phyloP scores from a whole-genome alignment of 2,888 invertebrate species.

The Acanthosoma haemorrhoidale region DNA sequence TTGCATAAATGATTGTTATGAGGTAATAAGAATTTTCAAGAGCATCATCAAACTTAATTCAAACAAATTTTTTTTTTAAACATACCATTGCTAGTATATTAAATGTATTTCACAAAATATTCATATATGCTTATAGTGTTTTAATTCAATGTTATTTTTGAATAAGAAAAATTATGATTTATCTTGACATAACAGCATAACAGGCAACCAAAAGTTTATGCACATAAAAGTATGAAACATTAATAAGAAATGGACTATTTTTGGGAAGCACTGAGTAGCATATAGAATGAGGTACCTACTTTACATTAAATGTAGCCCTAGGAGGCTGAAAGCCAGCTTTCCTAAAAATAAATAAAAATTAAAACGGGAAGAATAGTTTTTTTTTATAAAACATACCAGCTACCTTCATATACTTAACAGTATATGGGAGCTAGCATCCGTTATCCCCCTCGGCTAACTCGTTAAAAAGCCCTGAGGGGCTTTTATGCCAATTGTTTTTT shows the following conservation, averaged over 20 bases:
- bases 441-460: background rate
- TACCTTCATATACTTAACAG: background rate
- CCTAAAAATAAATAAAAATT: conserved; percentile 29
- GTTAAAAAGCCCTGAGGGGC: background rate
- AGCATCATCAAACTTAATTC: too few species aligned
- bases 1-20: too few species aligned
- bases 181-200: conserved; percentile 6
- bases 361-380: conserved; percentile 18
- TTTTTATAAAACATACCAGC: conserved; percentile 4
- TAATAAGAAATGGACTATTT: conserved; percentile 24
- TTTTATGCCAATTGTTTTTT: background rate
- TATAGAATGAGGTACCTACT: conserved; percentile 28
- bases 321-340: conserved; percentile 26
- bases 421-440: conserved; percentile 6
- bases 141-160: too few species aligned
- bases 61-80: too few species aligned
- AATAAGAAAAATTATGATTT: too few species aligned
- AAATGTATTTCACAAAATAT: too few species aligned
- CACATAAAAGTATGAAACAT: conserved; percentile 6
- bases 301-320: conserved; percentile 27
- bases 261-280: conserved; percentile 28
- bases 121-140: too few species aligned
- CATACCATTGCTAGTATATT: too few species aligned
- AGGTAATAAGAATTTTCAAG: too few species aligned
- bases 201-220: conserved; percentile 24